Evolutionary conservation across 2,113 vertebrate genomes (phyloP), one percentile per base, ranked within the genome.

Genomic region (Phalacrocorax aristotelis): DNA sequence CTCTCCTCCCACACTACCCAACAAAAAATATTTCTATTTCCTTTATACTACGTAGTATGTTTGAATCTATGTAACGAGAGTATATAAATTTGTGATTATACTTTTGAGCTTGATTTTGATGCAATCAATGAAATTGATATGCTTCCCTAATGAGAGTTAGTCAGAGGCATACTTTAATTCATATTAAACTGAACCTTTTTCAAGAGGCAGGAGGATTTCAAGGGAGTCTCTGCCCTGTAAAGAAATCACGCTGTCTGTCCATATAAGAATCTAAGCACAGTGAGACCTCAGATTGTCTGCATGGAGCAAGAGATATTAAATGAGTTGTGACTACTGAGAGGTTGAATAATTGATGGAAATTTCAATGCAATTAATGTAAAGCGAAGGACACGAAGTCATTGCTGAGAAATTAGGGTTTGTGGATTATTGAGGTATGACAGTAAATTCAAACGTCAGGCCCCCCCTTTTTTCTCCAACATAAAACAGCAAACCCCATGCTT

Each of bases 401-500:
- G n/a, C 55, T 83, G 52, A 95, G 74, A 90, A 93, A 96, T 92
- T 57, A 81, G 42, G 54, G 60, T 80, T 83, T 93, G 87, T 60
- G 74, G 64, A 60, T 74, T 83, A 80, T 15, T 65, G 70, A 89
- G 84, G 75, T 93, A 46, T 60, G 76, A 83, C 26, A 38, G n/a
- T 52, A 94, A 90, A 96, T 38, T 38, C 75, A 90, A 62, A 88
- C 77, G 78, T 80, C 70, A 66, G 22, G 2, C 18, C 15, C 15
- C 10, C 19, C 36, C 25, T 44, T 92, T 86, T 58, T 82, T 11
- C 66, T 62, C 36, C 40, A 71, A 22, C 44, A 51, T 51, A 80
- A 94, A 82, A 5, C 61, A 77, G 27, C 54, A 90, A 93, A 48
- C 68, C n/a, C 30, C 58, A 70, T 44, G 70, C 32, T 85, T 91